Evolutionary conservation across 2,888 invertebrate genomes (phyloP), one percentile per base, ranked within the genome.

Genomic region (Morpho deidamia): DNA sequence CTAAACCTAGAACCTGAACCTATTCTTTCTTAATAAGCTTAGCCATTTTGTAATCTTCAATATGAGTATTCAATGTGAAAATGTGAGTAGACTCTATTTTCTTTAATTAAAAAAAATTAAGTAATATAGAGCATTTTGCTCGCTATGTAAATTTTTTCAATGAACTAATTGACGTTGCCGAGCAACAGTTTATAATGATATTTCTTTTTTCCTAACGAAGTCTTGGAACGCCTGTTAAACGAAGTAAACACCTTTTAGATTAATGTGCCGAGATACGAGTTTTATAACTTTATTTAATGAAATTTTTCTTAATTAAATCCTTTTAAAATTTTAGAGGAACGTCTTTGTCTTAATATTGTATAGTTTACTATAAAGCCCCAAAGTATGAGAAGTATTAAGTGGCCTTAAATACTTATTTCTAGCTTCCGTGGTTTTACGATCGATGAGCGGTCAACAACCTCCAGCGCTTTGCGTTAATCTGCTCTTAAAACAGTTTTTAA

Each of bases 191-290:
- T 44, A 32, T 44, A 44, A 44, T 44, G 34, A 44, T 11, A 44
- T 44, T 44, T 44, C n/a, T 7, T 9, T n/a, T 32, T 32, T 12
- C 41, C 44, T 44, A 34, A 44, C 34, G 44, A 44, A 34, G 34
- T 44, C 44, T 34, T 7, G 34, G 34, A 33, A 44, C 33, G 44
- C 11, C 44, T 44, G 34, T 44, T 44, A 44, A 44, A 34, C 44
- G 34, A 44, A 44, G 44, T 44, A 44, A 44, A 44, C 11, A 44
- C 34, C 33, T 44, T 44, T 33, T 44, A 44, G 44, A 44, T 44
- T 34, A 44, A 34, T 39, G 11, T 11, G 11, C 39, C 3, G 23
- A 23, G 23, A 23, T 23, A 23, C 23, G 23, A 23, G 23, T 23
- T 23, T 23, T 23, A 23, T 23, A 23, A 23, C 23, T 23, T 23